phyloP scores from a whole-genome alignment of 1,140 invertebrate genomes.

The Psix sp. region DNA sequence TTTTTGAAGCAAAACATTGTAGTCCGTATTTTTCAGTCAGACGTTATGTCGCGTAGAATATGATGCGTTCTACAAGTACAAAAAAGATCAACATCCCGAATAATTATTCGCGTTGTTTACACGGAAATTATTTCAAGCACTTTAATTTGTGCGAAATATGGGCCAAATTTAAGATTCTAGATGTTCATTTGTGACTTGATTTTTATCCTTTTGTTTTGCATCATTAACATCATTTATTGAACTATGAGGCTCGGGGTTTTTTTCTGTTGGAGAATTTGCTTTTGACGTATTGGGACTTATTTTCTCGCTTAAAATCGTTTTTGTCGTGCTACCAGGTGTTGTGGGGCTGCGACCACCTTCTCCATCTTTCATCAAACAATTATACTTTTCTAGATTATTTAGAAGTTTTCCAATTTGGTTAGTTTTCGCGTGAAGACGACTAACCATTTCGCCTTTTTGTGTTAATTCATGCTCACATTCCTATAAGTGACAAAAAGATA shows the following conservation, averaged over 20 bases:
- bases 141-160: constrained; percentile 30
- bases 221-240: constrained; percentile 7
- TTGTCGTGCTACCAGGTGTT: constrained; percentile 78
- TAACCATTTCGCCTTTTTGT: constrained; percentile 93
- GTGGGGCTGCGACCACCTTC: constrained; percentile 78
- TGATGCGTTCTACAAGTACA: constrained; percentile 23
- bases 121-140: constrained; percentile 13
- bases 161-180: constrained; percentile 1
- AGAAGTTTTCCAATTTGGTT: constrained; percentile 93
- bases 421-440: constrained; percentile 91
- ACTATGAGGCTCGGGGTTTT: constrained; percentile 12
- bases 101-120: constrained; percentile 10
- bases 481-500: constrained; percentile 77
- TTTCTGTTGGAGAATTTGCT: constrained; percentile 38
- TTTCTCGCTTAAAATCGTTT: constrained; percentile 71
- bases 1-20: too few species aligned
- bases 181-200: constrained; percentile 13
- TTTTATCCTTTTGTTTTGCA: constrained; percentile 30
- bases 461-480: constrained; percentile 94
- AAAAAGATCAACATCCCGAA: constrained; percentile 38
- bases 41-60: constrained; percentile 15
- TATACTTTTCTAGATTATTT: constrained; percentile 91
- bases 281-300: constrained; percentile 75
- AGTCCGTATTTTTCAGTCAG: constrained; percentile 27
- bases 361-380: constrained; percentile 82